These are phyloP conservation scores for Melanostoma scalare DNA, from an alignment of 2,888 invertebrate species.

Conservation along the genomic window DNA sequence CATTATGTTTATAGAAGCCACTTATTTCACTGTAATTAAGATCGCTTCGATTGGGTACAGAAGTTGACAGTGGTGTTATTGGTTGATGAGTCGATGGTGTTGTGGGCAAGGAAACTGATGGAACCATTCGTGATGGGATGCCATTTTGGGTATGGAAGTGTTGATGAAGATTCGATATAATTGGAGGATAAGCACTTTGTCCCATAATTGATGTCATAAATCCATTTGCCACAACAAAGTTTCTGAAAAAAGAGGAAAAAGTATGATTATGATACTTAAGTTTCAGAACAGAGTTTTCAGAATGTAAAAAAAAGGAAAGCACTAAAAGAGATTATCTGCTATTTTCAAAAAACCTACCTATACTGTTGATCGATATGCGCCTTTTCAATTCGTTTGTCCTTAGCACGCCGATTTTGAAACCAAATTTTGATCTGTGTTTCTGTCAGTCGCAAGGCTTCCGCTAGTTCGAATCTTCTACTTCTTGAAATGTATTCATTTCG, in stretches of 20 bases:
- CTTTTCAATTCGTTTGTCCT: conserved; percentile 97
- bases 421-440: conserved; percentile 94
- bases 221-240: conserved; percentile 85
- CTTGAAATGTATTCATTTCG: conserved; percentile 96
- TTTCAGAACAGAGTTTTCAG: conserved; percentile 24
- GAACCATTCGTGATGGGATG: conserved; percentile 70
- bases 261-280: conserved; percentile 37
- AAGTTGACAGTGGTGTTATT: conserved; percentile 54
- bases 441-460: conserved; percentile 86
- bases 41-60: conserved; percentile 74
- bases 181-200: conserved; percentile 79
- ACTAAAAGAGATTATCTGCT: not conserved
- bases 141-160: conserved; percentile 72
- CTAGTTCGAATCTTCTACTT: conserved; percentile 90
- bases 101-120: conserved; percentile 79
- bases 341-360: conserved; percentile 84
- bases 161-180: conserved; percentile 74
- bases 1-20: conserved; percentile 72
- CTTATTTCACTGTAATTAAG: conserved; percentile 77
- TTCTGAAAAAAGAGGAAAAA: conserved; percentile 79
- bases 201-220: conserved; percentile 83
- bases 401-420: conserved; percentile 97
- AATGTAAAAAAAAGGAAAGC: conserved; percentile 20
- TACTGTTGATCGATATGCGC: conserved; percentile 97
- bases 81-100: conserved; percentile 79